Conservation (phyloP, 2,797 vertebrate genomes). For the Hydrophis major region DNA sequence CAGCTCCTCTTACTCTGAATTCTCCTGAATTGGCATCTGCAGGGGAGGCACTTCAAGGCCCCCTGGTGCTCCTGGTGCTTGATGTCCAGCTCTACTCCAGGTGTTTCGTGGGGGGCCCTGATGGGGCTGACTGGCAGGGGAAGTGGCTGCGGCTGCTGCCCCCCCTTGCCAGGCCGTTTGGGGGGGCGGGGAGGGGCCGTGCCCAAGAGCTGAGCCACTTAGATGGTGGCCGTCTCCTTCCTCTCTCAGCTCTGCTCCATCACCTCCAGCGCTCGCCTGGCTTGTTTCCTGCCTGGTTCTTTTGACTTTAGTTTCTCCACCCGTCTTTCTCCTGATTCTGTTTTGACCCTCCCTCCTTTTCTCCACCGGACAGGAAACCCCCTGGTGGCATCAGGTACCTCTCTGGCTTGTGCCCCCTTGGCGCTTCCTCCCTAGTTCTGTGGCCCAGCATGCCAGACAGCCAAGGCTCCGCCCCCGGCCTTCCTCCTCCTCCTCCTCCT, state of each 20-base stretch:
- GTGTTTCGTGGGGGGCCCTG: not conserved
- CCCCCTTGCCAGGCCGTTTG: not conserved
- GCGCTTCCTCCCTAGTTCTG: slow-evolving; percentile 48
- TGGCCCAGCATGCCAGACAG: slow-evolving; percentile 68
- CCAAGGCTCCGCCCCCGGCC: slow-evolving; percentile 62
- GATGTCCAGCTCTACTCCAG: not conserved
- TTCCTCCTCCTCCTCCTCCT: not conserved
- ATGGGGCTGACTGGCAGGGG: not conserved
- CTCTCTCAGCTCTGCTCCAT: not conserved
- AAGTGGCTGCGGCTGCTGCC: not conserved
- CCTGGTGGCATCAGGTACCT: slow-evolving; percentile 83
- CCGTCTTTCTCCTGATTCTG: slow-evolving; percentile 61
- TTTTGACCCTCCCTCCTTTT: slow-evolving; percentile 82
- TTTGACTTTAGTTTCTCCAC: not conserved
- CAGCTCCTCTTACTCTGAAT: not conserved
- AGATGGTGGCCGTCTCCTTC: not conserved
- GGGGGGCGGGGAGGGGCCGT: not conserved
- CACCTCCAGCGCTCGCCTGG: not conserved
- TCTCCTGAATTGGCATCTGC: accelerated
- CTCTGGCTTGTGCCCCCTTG: slow-evolving; percentile 70
- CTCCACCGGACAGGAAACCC: slow-evolving; percentile 83
- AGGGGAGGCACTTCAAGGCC: not conserved
- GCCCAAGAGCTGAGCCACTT: not conserved
- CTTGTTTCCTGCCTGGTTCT: not conserved
- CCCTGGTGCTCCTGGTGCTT: not conserved